Conservation (phyloP, 2,113 vertebrate species). For the Perognathus longimembris region DNA sequence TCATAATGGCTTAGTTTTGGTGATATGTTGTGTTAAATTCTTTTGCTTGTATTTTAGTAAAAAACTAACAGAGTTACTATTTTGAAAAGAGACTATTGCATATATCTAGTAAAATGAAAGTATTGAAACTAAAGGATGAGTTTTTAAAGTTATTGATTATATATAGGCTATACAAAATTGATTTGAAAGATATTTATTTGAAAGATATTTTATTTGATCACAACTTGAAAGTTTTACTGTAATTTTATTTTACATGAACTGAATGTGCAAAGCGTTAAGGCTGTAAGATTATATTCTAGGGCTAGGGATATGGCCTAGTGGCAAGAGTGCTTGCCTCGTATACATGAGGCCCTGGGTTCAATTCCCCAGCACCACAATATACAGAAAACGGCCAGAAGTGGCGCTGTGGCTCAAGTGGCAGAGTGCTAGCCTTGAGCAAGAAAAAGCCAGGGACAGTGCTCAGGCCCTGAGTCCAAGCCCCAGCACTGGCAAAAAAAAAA, state of each 20-base stretch:
- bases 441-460: no score
- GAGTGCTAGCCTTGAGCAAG: no score
- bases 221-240: conserved; percentile 50
- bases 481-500: no score
- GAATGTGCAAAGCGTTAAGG: conserved; percentile 33
- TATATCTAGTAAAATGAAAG: not conserved
- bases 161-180: not conserved
- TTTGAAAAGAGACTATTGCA: not conserved
- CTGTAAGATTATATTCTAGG: conserved; percentile 39
- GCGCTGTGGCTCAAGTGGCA: no score
- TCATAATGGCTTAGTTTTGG: conserved; percentile 50
- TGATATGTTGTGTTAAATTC: not conserved
- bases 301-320: no score
- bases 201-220: conserved; percentile 27
- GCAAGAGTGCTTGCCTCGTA: no score
- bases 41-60: no score
- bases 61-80: no score
- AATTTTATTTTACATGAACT: conserved; percentile 20
- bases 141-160: not conserved
- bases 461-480: no score
- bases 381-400: no score
- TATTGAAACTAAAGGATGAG: not conserved
- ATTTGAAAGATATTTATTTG: conserved; percentile 42
- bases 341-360: no score
- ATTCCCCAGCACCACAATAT: no score